These are phyloP conservation scores for Spisula subtruncata DNA, from an alignment of 2,888 invertebrate genomes.

Conservation along the genomic window DNA sequence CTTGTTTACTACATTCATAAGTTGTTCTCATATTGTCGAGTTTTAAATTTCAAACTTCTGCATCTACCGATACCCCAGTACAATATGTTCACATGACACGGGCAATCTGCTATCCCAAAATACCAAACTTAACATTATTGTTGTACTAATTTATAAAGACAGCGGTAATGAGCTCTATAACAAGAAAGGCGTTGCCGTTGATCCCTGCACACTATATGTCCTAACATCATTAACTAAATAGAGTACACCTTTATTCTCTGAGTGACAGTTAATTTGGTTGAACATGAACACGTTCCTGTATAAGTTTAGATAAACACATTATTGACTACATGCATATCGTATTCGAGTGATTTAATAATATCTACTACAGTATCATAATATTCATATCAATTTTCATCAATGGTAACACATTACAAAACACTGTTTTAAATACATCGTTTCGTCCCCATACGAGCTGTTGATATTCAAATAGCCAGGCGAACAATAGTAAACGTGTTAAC, in stretches of 20 bases:
- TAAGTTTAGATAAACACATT: background rate
- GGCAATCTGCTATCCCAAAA: background rate
- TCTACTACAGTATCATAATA: background rate
- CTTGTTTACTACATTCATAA: background rate
- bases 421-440: too few relatives aligned
- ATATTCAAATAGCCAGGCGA: too few relatives aligned
- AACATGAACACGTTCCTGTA: background rate
- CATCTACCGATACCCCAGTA: background rate
- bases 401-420: too few relatives aligned
- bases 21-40: background rate
- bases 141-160: background rate
- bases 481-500: too few relatives aligned
- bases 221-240: background rate
- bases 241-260: background rate
- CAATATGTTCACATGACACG: background rate
- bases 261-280: slow-evolving; percentile 4
- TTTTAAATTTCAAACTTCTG: background rate
- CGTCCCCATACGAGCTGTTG: too few relatives aligned
- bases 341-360: slow-evolving; percentile 5
- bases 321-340: background rate
- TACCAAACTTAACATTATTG: background rate
- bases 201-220: background rate
- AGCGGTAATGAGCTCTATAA: background rate
- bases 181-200: background rate
- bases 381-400: slow-evolving; percentile 8